Evolutionary conservation across 2,888 invertebrate genomes (phyloP).

Genomic region (Nemapogon koenigi): DNA sequence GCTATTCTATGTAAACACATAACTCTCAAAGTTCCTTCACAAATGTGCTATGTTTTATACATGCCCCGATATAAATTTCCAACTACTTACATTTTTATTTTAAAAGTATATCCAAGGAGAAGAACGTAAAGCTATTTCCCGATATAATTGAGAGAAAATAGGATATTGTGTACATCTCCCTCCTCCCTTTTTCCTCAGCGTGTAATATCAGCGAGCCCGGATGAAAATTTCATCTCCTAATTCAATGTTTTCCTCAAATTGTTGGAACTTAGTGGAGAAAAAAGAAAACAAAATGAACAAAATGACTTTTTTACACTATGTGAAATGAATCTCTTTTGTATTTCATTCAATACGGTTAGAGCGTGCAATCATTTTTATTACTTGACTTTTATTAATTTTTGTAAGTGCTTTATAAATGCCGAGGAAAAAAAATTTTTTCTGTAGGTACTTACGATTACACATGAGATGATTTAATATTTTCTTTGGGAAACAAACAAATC

Average conservation of each 20-base stretch:
- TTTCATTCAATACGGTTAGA: not conserved
- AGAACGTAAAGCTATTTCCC: conserved; percentile 7
- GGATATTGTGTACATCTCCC: conserved; percentile 5
- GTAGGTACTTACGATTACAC: too few relatives aligned
- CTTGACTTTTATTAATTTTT: not conserved
- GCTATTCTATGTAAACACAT: too few relatives aligned
- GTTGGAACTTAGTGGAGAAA: conserved; percentile 1
- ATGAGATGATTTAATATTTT: too few relatives aligned
- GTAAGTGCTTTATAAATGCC: too few relatives aligned
- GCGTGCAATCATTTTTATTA: not conserved
- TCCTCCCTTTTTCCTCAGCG: not conserved
- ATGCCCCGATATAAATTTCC: not conserved
- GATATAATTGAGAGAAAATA: conserved; percentile 10
- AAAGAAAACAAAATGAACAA: too few relatives aligned
- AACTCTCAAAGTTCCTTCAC: not conserved
- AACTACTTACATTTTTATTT: conserved; percentile 9
- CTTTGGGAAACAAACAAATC: too few relatives aligned
- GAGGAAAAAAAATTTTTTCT: too few relatives aligned
- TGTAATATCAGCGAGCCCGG: conserved; percentile 6
- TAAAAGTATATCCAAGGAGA: conserved; percentile 5
- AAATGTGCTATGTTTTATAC: not conserved
- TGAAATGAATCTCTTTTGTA: not conserved
- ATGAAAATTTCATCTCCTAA: conserved; percentile 9
- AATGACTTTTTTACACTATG: conserved; percentile 4
- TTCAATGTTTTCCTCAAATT: conserved; percentile 10